phyloP scores from a whole-genome alignment of 2,113 vertebrate species.

The Rissa tridactyla region DNA sequence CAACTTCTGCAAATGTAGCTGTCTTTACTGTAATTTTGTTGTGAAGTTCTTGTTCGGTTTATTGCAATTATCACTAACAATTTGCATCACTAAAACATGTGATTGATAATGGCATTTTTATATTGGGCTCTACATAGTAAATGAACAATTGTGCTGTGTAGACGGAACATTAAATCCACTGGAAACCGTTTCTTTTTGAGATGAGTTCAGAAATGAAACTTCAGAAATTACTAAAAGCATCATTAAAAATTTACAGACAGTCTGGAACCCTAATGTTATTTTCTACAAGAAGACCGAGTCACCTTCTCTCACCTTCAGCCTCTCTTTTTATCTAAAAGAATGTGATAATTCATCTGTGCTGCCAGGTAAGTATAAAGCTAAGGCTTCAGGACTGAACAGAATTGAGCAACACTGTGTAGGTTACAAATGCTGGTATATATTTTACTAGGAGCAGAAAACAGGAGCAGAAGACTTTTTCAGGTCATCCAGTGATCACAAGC shows the following conservation, averaged over 20 bases:
- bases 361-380: background rate
- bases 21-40: slow-evolving; percentile 21
- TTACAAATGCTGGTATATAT: background rate
- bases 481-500: background rate
- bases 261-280: background rate
- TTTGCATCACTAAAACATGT: background rate
- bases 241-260: slow-evolving; percentile 27
- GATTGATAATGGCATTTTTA: background rate
- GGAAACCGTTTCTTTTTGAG: background rate
- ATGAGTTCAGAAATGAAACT: slow-evolving; percentile 12
- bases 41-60: background rate
- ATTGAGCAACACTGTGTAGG: background rate
- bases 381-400: background rate
- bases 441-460: background rate
- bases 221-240: slow-evolving; percentile 40
- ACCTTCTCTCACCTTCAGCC: background rate
- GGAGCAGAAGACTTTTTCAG: background rate
- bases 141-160: background rate
- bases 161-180: background rate
- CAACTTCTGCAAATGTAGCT: background rate
- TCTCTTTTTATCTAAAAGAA: background rate
- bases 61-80: slow-evolving; percentile 9
- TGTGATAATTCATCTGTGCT: background rate
- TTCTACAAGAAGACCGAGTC: background rate
- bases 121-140: background rate